Evolutionary conservation across 2,797 vertebrate species (phyloP), one percentile per base, ranked within the genome.

Genomic region (Paedocypris micromegethes): DNA sequence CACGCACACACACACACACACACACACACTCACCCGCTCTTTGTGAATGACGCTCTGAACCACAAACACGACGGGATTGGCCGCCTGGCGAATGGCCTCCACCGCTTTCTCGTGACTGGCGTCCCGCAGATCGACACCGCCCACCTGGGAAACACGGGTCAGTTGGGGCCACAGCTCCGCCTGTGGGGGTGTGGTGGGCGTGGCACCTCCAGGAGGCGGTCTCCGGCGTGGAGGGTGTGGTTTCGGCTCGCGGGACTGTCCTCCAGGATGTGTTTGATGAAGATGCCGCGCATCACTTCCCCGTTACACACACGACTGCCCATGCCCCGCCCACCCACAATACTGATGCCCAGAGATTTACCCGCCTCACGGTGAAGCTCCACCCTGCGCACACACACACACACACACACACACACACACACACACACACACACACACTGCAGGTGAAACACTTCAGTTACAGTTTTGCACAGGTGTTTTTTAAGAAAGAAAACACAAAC

Each of bases 61-160:
- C 88, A 96, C 81, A 86, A 99, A 98, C 79, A 93, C 85, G 76
- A 99, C 95, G 1, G 96, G 93, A 83, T 93, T 97, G 73, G 93
- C 94, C 78, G 94, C 97, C 82, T 88, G 93, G 80, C 96, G 93
- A 84, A 99, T 99, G 84, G 94, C 96, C 87, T 99, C 96, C 81
- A 98, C 96, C 52, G 96, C 97, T 88, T 98, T 93, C 78, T 99
- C 96, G 0, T 99, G 97, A 85, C 93, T 99, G 67, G 96, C 96
- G 72, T 98, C 97, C 86, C 94, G 91, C 75, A 99, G 88, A 79
- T 99, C 94, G 68, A 88, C 93, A 73, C 94, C 95, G 75, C 95
- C 97, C 88, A 99, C 97, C 97, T 98, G 89, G 58, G 50, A 58
- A 4, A 48, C 5, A 74, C 4, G 65, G 23, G 23, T 23, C 23